Percentiles rank a stretch among this genome's conserved stretches.
These are phyloP conservation scores for Microtus richardsoni DNA, from an alignment of 2,113 vertebrate species.

Conservation along the genomic window DNA sequence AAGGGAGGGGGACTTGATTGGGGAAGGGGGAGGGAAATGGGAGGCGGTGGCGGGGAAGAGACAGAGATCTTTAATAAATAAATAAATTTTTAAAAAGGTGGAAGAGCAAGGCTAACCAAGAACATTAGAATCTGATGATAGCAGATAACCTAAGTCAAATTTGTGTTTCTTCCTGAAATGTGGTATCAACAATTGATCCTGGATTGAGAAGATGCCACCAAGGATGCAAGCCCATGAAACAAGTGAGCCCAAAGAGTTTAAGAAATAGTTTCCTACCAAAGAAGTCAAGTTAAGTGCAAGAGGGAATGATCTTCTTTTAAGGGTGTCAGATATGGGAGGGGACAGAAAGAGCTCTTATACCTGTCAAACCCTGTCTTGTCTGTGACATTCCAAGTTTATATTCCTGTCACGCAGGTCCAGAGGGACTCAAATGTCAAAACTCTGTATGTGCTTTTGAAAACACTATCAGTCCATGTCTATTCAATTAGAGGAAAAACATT, in stretches of 20 bases:
- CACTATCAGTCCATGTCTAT: neutral
- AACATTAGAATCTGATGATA: neutral
- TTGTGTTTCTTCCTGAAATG: neutral
- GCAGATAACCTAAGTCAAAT: neutral
- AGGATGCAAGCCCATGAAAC: neutral
- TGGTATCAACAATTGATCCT: neutral
- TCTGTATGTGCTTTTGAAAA: neutral
- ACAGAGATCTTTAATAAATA: no score
- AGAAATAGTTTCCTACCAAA: neutral
- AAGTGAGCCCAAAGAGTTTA: neutral
- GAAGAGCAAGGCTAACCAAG: neutral
- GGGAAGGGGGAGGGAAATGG: no score
- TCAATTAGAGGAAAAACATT: neutral
- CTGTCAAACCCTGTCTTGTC: rapidly evolving
- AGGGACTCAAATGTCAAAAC: neutral
- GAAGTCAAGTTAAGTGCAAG: neutral
- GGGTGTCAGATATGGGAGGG: neutral
- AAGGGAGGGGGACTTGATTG: no score
- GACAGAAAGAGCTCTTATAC: rapidly evolving
- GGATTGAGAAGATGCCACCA: neutral
- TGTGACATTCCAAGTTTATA: neutral
- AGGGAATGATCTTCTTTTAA: neutral
- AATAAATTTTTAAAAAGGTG: no score
- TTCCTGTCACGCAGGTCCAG: rapidly evolving
- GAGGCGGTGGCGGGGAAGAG: no score